Conservation (phyloP, 2,113 vertebrate genomes). For the Pomatorhinus ruficollis region DNA sequence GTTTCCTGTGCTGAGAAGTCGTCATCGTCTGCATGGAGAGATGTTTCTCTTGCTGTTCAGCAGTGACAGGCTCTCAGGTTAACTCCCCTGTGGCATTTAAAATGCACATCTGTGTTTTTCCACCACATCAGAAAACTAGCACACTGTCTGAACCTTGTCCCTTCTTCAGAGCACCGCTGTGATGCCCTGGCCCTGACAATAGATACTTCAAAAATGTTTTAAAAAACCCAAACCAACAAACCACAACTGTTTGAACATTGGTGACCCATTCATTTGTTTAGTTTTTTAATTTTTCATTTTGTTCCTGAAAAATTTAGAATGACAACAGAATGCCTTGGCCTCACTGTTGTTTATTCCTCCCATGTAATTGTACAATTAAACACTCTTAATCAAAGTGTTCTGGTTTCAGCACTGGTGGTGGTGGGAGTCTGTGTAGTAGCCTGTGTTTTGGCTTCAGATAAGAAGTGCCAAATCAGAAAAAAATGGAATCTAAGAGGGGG, state of each 20-base stretch:
- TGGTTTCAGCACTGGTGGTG: neutral
- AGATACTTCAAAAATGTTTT: neutral
- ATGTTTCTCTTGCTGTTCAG: neutral
- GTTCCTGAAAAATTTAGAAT: neutral
- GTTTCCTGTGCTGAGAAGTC: neutral
- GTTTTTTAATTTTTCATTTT: neutral
- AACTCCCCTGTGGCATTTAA: constrained; percentile 1
- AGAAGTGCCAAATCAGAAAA: neutral
- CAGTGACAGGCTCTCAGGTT: neutral
- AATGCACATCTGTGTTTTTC: constrained; percentile 24
- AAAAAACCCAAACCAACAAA: neutral
- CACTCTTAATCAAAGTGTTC: neutral
- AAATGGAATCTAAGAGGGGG: neutral
- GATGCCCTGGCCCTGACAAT: neutral
- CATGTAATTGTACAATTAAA: neutral
- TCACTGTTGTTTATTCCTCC: neutral
- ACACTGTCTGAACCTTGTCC: neutral
- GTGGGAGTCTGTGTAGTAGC: neutral
- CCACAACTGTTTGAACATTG: neutral
- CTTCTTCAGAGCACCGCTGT: neutral
- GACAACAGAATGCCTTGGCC: neutral
- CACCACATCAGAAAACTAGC: neutral
- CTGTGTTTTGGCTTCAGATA: neutral
- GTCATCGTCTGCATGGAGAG: neutral
- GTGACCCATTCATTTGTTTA: neutral